Evolutionary conservation across 2,888 invertebrate species (phyloP), one percentile per base, ranked within the genome.

Genomic region (Argyresthia albistria): DNA sequence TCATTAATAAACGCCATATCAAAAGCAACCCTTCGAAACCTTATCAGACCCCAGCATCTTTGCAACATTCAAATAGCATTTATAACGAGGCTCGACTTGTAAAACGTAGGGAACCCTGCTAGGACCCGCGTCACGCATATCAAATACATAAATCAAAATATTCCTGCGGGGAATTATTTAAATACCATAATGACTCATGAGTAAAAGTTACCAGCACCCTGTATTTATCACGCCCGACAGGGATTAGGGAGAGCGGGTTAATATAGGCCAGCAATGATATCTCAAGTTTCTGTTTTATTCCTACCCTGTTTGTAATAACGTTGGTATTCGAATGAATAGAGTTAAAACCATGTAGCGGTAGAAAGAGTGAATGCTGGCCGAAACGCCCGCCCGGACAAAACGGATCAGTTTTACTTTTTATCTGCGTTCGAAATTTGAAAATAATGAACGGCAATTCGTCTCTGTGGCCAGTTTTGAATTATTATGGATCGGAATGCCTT

Each of bases 151-250:
- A 82, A 81, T 82, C 82, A 81, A 64, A 76, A 69, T 69, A 48
- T 11, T 64, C 73, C 71, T 11, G 65, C 73, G 70, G 71, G 76
- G 80, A 86, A 83, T 83, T 88, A 88, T 89, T 88, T 86, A 83
- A 87, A 86, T 80, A 73, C 80, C 78, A 80, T 88, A 88, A 88
- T 88, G 84, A 84, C 77, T 80, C 78, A 76, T 73, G 82, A 69
- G 72, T 67, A 76, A 79, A 76, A 73, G 76, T 76, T 74, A 70
- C 70, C 70, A 67, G 76, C 70, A 76, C 70, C 73, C 73, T 63
- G 76, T 78, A 54, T 78, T 84, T 82, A 81, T 82, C 80, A 80
- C 75, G 63, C 69, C 64, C 73, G 76, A 72, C 75, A 63, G 62
- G 71, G 77, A 76, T 80, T 76, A 75, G 71, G 61, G 65, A 49